A percentile compares a stretch with the other conserved stretches of the same genome.
Conservation (phyloP, 2,888 invertebrate genomes). For the Drosophila atripex region DNA sequence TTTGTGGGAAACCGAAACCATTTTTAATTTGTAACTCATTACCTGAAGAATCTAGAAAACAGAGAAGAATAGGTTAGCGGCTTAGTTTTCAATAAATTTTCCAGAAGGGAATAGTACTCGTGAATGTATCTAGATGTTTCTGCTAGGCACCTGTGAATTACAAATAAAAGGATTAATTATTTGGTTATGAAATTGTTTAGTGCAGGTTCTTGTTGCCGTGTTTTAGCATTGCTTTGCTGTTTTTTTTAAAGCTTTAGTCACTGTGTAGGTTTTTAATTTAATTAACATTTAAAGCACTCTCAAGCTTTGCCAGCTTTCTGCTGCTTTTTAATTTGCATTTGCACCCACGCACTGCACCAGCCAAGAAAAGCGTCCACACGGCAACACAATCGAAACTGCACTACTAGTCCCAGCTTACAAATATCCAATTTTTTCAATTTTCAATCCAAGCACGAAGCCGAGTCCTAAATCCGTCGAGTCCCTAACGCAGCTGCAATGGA, state of each 20-base stretch:
- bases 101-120: too few species aligned
- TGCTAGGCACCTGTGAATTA: slow-evolving; percentile 19
- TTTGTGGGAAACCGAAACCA: slow-evolving; percentile 39
- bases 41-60: slow-evolving; percentile 44
- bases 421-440: slow-evolving; percentile 68
- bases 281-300: neutral
- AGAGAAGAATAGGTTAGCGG: slow-evolving; percentile 46
- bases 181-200: neutral
- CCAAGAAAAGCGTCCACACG: slow-evolving; percentile 75
- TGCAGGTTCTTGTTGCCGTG: neutral
- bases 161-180: slow-evolving; percentile 16
- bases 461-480: slow-evolving; percentile 59
- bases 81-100: neutral
- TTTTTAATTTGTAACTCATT: slow-evolving; percentile 32
- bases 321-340: slow-evolving; percentile 17
- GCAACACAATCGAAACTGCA: slow-evolving; percentile 79
- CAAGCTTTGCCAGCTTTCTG: slow-evolving; percentile 19
- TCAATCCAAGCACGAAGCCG: slow-evolving; percentile 58
- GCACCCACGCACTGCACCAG: slow-evolving; percentile 50
- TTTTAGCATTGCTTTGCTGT: neutral
- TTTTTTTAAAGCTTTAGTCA: neutral
- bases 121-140: neutral
- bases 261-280: neutral
- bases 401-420: slow-evolving; percentile 64
- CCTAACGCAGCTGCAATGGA: slow-evolving; percentile 64